phyloP scores from a whole-genome alignment of 2,113 vertebrate genomes.

The Chunga burmeisteri region DNA sequence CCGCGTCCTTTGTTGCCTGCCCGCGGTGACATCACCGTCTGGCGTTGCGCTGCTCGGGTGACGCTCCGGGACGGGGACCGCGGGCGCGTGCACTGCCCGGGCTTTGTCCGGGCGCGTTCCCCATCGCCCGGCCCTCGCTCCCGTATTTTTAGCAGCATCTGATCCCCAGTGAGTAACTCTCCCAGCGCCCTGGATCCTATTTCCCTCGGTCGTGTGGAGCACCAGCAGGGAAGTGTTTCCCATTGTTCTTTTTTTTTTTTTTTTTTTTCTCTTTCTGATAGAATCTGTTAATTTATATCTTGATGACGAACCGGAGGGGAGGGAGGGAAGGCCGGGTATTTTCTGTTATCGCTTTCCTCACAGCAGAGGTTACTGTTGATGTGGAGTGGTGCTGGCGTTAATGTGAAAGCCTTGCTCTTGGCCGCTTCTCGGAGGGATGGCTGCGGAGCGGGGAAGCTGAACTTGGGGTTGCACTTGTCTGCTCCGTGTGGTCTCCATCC shows the following conservation, averaged over 20 bases:
- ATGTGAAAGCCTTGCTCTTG: not conserved
- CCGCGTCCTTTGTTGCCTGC: conserved; percentile 73
- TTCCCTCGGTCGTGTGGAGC: not conserved
- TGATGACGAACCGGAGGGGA: not conserved
- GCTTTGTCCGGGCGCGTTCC: not conserved
- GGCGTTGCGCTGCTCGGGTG: conserved; percentile 47
- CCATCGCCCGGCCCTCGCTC: not conserved
- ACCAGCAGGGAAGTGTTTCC: not conserved
- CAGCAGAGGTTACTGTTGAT: not conserved
- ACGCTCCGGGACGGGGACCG: conserved; percentile 46
- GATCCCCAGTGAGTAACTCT: not conserved
- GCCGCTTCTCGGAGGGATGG: not conserved
- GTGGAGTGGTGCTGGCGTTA: not conserved
- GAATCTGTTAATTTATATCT: not conserved
- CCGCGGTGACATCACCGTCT: conserved; percentile 77
- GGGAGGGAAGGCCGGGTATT: not conserved
- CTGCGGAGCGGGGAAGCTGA: not conserved
- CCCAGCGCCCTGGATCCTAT: not conserved
- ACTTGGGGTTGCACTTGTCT: not conserved
- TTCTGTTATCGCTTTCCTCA: not conserved
- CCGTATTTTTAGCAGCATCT: not conserved
- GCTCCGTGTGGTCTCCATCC: not conserved
- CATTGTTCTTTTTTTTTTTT: not conserved
- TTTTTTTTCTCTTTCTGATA: not conserved
- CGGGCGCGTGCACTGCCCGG: not conserved